These are phyloP conservation scores for Hestina assimilis DNA, from an alignment of 1,140 invertebrate genomes.

Conservation along the genomic window DNA sequence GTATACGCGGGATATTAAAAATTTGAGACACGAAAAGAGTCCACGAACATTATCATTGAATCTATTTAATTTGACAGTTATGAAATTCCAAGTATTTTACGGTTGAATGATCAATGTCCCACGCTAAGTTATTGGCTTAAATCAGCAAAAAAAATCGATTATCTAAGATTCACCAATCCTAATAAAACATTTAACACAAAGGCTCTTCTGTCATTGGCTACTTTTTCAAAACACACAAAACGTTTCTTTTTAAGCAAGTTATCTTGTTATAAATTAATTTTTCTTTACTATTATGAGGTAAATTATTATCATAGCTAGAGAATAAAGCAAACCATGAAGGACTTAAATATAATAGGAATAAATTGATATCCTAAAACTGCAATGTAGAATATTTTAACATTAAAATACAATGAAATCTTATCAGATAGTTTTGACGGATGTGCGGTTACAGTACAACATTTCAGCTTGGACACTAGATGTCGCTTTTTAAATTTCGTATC, in stretches of 20 bases:
- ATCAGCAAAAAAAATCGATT: constrained; percentile 32
- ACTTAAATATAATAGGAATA: too few relatives aligned
- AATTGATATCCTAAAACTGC: too few relatives aligned
- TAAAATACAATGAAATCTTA: too few relatives aligned
- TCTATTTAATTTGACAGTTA: constrained; percentile 59
- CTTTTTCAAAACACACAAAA: constrained; percentile 10
- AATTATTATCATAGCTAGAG: too few relatives aligned
- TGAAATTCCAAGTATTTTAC: constrained; percentile 35
- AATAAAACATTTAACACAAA: constrained; percentile 61
- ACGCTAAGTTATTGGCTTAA: constrained; percentile 39
- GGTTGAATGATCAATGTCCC: constrained; percentile 21
- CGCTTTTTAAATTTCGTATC: background rate
- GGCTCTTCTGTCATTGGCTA: constrained; percentile 44
- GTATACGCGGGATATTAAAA: constrained; percentile 40
- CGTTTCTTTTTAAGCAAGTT: constrained; percentile 31
- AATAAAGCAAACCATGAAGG: too few relatives aligned
- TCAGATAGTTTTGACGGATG: too few relatives aligned
- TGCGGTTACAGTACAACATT: too few relatives aligned
- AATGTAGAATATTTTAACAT: too few relatives aligned
- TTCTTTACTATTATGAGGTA: too few relatives aligned
- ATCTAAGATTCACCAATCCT: constrained; percentile 45
- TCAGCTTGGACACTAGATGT: too few relatives aligned
- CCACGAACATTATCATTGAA: constrained; percentile 46
- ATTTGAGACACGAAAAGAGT: constrained; percentile 43
- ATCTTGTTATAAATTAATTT: background rate